Percentiles rank a stretch among this genome's conserved stretches.
phyloP scores from a whole-genome alignment of 2,113 vertebrate species.

The Abramis brama region DNA sequence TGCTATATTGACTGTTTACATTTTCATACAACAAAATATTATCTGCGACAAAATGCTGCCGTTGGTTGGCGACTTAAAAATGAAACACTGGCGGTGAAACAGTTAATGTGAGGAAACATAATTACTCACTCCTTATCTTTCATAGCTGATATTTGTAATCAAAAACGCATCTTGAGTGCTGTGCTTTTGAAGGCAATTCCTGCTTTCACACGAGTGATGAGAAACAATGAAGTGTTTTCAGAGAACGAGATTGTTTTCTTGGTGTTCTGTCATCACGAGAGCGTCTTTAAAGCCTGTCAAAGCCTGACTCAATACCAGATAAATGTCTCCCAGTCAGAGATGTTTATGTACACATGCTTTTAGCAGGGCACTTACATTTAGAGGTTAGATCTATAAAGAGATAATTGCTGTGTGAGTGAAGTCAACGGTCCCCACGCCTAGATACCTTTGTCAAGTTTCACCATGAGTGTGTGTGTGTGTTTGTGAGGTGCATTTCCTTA shows the following conservation, averaged over 20 bases:
- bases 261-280: slow-evolving; percentile 36
- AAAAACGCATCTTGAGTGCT: not conserved
- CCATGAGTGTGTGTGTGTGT: slow-evolving; percentile 52
- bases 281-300: slow-evolving; percentile 63
- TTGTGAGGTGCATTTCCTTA: slow-evolving; percentile 65
- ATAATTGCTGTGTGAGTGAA: slow-evolving; percentile 75
- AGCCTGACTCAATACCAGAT: slow-evolving; percentile 66
- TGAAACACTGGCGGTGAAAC: too few species aligned
- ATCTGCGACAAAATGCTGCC: too few species aligned
- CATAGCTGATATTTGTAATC: not conserved
- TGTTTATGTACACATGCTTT: slow-evolving; percentile 81
- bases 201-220: not conserved
- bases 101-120: not conserved
- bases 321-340: slow-evolving; percentile 68
- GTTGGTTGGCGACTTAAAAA: too few species aligned
- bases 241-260: slow-evolving; percentile 1
- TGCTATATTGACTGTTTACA: too few species aligned
- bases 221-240: not conserved
- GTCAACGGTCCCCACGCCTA: slow-evolving; percentile 65
- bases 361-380: slow-evolving; percentile 78
- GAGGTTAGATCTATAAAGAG: slow-evolving; percentile 73
- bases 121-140: not conserved
- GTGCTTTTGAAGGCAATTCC: not conserved
- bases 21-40: too few species aligned
- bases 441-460: slow-evolving; percentile 75